phyloP scores from a whole-genome alignment of 2,888 invertebrate genomes.

The Bugula neritina region DNA sequence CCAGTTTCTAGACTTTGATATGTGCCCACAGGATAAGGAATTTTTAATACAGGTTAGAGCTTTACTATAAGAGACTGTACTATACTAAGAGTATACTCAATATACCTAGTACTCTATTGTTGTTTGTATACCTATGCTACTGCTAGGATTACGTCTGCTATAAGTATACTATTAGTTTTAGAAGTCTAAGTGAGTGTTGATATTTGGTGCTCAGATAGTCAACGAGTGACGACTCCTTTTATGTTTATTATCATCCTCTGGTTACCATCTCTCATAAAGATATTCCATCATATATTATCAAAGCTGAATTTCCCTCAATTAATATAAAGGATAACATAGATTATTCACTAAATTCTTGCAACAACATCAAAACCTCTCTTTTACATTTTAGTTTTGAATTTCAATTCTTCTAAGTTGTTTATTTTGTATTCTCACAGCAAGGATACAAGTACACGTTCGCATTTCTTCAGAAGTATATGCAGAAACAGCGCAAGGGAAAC shows the following conservation, averaged over 20 bases:
- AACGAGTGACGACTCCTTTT: too few species aligned
- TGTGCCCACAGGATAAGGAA: conserved; percentile 44
- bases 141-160: not conserved
- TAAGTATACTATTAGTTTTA: not conserved
- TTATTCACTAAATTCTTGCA: too few species aligned
- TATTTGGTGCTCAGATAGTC: not conserved
- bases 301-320: too few species aligned
- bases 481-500: not conserved
- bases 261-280: too few species aligned
- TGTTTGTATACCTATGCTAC: too few species aligned
- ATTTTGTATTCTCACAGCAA: conserved; percentile 7
- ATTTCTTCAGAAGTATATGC: conserved; percentile 1
- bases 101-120: too few species aligned
- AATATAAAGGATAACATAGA: too few species aligned
- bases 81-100: too few species aligned
- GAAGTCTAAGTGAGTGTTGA: not conserved
- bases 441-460: conserved; percentile 21
- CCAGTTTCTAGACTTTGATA: conserved; percentile 45
- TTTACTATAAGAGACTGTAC: not conserved
- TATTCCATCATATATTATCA: too few species aligned
- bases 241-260: too few species aligned
- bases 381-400: not conserved
- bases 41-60: conserved; percentile 43
- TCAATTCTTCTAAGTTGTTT: not conserved
- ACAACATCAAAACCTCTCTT: too few species aligned